phyloP scores from a whole-genome alignment of 2,113 vertebrate species.

The Hippocampus barbouri region DNA sequence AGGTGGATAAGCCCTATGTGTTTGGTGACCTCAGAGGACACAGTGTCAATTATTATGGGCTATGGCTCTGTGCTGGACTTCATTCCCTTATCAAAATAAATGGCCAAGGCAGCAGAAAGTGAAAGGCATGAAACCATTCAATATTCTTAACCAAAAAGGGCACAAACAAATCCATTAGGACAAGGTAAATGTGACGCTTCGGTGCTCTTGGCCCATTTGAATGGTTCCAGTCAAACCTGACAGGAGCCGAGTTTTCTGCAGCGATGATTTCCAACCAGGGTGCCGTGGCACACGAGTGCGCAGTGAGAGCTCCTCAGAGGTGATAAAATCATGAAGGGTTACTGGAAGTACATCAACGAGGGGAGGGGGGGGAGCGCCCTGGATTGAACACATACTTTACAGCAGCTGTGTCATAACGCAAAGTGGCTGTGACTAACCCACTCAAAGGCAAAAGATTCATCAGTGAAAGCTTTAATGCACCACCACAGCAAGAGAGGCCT shows the following conservation, averaged over 20 bases:
- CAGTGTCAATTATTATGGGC: conserved; percentile 69
- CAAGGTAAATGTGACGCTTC: conserved; percentile 61
- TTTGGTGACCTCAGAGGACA: conserved; percentile 65
- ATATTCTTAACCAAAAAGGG: conserved; percentile 58
- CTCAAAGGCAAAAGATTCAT: too few species aligned
- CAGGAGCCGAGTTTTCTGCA: not conserved
- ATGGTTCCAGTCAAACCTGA: not conserved
- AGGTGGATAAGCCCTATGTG: conserved; percentile 53
- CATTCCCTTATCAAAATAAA: conserved; percentile 80
- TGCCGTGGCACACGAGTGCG: too few species aligned
- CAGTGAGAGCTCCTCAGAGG: too few species aligned
- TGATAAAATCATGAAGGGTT: too few species aligned
- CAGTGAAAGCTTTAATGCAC: too few species aligned
- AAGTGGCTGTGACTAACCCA: too few species aligned
- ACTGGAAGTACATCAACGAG: too few species aligned
- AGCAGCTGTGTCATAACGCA: too few species aligned
- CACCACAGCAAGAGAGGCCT: too few species aligned
- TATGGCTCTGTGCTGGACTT: conserved; percentile 63
- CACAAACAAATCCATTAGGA: conserved; percentile 75
- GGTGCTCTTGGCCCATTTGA: conserved; percentile 29
- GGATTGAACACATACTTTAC: too few species aligned
- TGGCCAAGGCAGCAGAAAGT: conserved; percentile 74
- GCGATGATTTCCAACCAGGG: not conserved
- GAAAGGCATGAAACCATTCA: conserved; percentile 59
- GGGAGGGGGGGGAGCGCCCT: too few species aligned